Percentiles rank a stretch among this genome's conserved stretches.
Evolutionary conservation across 2,888 invertebrate species (phyloP).

Genomic region (Oscheius sp.): DNA sequence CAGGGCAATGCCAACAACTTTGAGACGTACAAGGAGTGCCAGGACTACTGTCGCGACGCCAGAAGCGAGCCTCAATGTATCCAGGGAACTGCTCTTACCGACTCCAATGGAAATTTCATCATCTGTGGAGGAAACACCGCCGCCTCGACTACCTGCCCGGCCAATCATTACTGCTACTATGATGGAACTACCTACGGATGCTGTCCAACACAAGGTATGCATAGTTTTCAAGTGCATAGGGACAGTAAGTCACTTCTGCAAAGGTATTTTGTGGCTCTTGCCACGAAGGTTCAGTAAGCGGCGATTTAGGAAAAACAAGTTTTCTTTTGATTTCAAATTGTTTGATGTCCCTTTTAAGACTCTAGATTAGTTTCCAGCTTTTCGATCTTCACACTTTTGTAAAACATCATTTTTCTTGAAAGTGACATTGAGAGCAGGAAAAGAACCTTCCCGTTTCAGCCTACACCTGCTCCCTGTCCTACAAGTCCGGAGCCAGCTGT

Average conservation of each 20-base stretch:
- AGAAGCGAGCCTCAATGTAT: slow-evolving; percentile 71
- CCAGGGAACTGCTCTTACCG: slow-evolving; percentile 72
- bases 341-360: no score
- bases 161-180: slow-evolving; percentile 73
- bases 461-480: slow-evolving; percentile 72
- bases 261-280: not conserved
- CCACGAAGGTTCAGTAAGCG: not conserved
- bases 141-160: slow-evolving; percentile 70
- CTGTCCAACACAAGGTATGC: slow-evolving; percentile 70
- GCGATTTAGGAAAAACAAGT: not conserved
- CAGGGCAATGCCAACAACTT: slow-evolving; percentile 73
- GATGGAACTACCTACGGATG: slow-evolving; percentile 73
- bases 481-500: slow-evolving; percentile 71
- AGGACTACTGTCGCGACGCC: slow-evolving; percentile 72
- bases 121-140: slow-evolving; percentile 69
- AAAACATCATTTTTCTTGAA: not conserved
- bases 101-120: slow-evolving; percentile 72
- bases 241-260: not conserved
- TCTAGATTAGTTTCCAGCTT: no score
- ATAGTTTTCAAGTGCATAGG: not conserved
- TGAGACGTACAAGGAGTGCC: slow-evolving; percentile 72
- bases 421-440: not conserved
- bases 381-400: not conserved
- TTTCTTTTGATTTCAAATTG: not conserved
- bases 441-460: slow-evolving; percentile 48